phyloP scores from a whole-genome alignment of 2,888 invertebrate genomes.

The Eupithecia subfuscata region DNA sequence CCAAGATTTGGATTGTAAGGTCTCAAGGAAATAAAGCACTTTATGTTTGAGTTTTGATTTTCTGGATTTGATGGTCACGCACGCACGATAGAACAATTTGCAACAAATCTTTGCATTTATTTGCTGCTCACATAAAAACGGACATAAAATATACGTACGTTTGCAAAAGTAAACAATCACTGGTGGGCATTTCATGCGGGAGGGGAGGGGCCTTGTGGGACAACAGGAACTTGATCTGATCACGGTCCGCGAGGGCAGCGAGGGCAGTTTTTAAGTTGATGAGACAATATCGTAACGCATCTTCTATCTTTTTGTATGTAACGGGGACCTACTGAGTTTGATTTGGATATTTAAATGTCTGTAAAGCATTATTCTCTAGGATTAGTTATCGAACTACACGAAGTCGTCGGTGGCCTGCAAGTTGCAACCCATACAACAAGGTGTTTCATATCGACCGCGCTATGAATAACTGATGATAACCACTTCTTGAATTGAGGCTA shows the following conservation, averaged over 20 bases:
- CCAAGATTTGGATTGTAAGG: not conserved
- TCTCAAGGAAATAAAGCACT: not conserved
- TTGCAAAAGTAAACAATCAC: not conserved
- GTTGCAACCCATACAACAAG: not conserved
- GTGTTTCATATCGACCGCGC: slow-evolving; percentile 16
- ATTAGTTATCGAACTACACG: not conserved
- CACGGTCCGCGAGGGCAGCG: not conserved
- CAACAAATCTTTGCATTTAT: not conserved
- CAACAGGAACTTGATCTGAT: not conserved
- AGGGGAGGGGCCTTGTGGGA: not conserved
- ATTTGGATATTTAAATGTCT: not conserved
- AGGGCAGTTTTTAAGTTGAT: not conserved
- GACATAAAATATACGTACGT: not conserved
- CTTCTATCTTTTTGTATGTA: too few relatives aligned
- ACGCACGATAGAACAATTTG: not conserved
- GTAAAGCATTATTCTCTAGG: not conserved
- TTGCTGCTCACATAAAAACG: not conserved
- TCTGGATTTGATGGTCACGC: too few relatives aligned
- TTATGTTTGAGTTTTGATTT: not conserved
- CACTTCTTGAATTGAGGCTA: slow-evolving; percentile 6
- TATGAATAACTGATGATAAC: slow-evolving; percentile 16
- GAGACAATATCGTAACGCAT: not conserved
- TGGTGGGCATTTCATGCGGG: too few relatives aligned
- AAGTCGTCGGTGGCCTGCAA: not conserved
- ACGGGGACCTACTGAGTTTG: not conserved